Base-by-base conservation (phyloP, 2,797 vertebrate species). In the Acanthurus tractus region DNA sequence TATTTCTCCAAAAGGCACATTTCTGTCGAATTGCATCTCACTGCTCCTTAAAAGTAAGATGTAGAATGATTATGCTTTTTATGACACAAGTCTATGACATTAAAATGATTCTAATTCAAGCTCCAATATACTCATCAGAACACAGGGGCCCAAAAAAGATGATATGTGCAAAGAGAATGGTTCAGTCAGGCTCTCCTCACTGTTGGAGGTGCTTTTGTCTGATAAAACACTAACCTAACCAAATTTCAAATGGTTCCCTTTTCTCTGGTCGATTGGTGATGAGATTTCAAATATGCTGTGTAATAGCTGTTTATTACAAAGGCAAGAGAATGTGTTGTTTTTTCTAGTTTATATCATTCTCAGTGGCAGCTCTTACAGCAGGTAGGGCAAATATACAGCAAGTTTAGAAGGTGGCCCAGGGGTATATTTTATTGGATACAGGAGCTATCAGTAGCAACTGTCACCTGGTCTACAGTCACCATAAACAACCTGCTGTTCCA, bases 401-500 rank as follows among this genome's bases (percentile, higher is more conserved):
- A 20, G 36, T 58, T 61, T 18, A 25, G 12, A 58, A 54, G 13
- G 9, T 45, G 34, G 63, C 69, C 62, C 59, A 40, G 61, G 57
- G 67, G 52, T 46, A 80, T 55, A 23, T 70, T 80, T 73, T 48
- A 42, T 40, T 25, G 67, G 70, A 52, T 78, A 66, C 55, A 23
- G 55, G 29, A 61, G 40, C 48, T 9, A 49, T 78, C 63, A 65
- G 66, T 38, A 55, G 58, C n/a, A 76, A 58, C 72, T 56, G 75
- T 77, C 75, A 74, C 8, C 48, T 9, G 18, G 58, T 74, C 70
- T 71, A 29, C 53, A 76, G 53, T 25, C 45, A 20, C 58, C 48
- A 71, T 38, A 80, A 84, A 83, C 59, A 75, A 73, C 76, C 54
- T 58, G 63, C 77, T 70, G 70, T 49, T 70, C 29, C 61, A 74